Evolutionary conservation across 2,888 invertebrate genomes (phyloP).

Genomic region (Tiliacea aurago): DNA sequence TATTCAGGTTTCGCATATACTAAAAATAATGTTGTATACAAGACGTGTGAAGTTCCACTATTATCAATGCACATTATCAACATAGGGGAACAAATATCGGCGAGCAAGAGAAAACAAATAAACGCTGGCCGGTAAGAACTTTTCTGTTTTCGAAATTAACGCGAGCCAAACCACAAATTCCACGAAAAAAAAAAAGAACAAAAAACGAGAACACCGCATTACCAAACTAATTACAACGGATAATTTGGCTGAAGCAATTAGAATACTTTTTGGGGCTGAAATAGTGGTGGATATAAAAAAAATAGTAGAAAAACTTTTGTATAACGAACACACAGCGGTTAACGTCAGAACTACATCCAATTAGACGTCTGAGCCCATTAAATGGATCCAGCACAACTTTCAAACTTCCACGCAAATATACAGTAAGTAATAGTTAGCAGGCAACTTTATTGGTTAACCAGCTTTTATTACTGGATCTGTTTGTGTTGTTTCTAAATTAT

Average conservation of each 20-base stretch:
- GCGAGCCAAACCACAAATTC: neutral
- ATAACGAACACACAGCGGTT: slow-evolving; percentile 62
- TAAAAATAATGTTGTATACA: no score
- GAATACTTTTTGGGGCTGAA: slow-evolving; percentile 46
- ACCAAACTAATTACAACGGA: slow-evolving; percentile 49
- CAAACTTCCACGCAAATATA: slow-evolving; percentile 50
- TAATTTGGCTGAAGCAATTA: slow-evolving; percentile 55
- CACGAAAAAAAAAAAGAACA: slow-evolving; percentile 3
- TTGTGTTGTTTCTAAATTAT: slow-evolving; percentile 35
- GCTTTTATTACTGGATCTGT: slow-evolving; percentile 44
- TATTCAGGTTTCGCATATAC: no score
- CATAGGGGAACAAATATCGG: slow-evolving; percentile 13
- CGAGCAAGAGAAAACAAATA: slow-evolving; percentile 6
- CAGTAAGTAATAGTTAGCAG: slow-evolving; percentile 50
- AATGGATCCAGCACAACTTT: slow-evolving; percentile 52
- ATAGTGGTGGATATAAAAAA: slow-evolving; percentile 35
- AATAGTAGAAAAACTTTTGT: slow-evolving; percentile 53
- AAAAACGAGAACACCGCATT: slow-evolving; percentile 28
- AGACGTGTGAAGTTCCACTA: neutral
- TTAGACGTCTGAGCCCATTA: slow-evolving; percentile 67
- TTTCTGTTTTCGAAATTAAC: slow-evolving; percentile 31
- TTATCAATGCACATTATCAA: neutral
- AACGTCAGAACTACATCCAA: slow-evolving; percentile 69
- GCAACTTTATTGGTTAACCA: slow-evolving; percentile 55
- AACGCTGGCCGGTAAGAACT: slow-evolving; percentile 9